Base-by-base conservation (phyloP, 2,888 invertebrate genomes). In the Andrena flavipes region DNA sequence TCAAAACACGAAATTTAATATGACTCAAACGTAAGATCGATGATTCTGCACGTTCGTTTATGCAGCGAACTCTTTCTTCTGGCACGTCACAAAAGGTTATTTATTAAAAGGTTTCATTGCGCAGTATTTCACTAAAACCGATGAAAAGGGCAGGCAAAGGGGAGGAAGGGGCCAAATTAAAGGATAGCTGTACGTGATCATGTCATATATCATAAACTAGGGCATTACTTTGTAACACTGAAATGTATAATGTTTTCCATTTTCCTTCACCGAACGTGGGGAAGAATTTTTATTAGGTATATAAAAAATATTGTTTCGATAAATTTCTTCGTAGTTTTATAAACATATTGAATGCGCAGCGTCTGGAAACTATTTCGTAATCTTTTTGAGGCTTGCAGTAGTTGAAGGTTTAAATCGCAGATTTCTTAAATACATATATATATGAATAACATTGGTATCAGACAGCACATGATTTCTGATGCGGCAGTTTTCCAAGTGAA, bases 41-140 rank as follows among this genome's bases (percentile, higher is more conserved):
- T 56, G 56, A 56, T 56, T 56, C 56, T 56, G 56, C 56, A 56
- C 56, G 56, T 56, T 56, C 56, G 56, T 56, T 56, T 56, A 56
- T 23, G 20, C 51, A 20, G 51, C 20, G 20, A 56, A 56, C 56
- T 56, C 23, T 23, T 56, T 56, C 8, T 56, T 56, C 56, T 10
- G 56, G 23, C 23, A 23, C 23, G 56, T 56, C 56, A 10, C 23
- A 23, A 10, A 20, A 56, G 56, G 23, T 56, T 56, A 56, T 56
- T 56, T 56, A 56, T 56, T 56, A 56, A 56, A 23, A 20, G 20
- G 4, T 23, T 26, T 26, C 23, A 56, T 56, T 56, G 26, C 23
- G 56, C 23, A 56, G 23, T 56, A 26, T 26, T 23, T 56, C 23
- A 56, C 3, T 4, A 56, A 42, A 42, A 42, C 42, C 42, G 42